Evolutionary conservation across 2,888 invertebrate species (phyloP), one percentile per base, ranked within the genome.

Genomic region (Notodonta ziczac): DNA sequence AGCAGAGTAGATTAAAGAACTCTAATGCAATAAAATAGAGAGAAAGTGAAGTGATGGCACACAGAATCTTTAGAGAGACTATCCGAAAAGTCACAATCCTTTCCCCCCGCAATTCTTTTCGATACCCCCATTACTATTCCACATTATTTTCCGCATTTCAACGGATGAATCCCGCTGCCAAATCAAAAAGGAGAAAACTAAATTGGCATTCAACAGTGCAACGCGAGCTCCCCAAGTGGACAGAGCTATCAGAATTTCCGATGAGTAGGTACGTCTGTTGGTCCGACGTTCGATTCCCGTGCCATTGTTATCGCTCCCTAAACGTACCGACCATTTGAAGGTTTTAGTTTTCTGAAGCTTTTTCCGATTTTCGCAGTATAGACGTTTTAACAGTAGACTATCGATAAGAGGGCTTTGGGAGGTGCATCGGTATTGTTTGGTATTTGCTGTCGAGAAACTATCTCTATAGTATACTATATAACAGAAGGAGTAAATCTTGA

Each of bases 161-260:
- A 66, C 60, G 59, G 62, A 24, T 56, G 62, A 70, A 74, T 69
- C 66, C 63, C 65, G 32, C 62, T 58, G 61, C 56, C 50, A 16
- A 57, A 68, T 62, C 61, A 67, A 72, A 72, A 72, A 66, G 59
- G 48, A 59, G 51, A 24, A 55, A 65, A 66, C 66, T 65, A 66
- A 73, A 73, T 75, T 75, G 73, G 69, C 69, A 75, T 75, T 73
- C 70, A 65, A 73, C 76, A 39, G 14, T 70, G 74, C 74, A 74
- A 66, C 62, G 75, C 57, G 65, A 63, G 65, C 67, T 66, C 67
- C 74, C 73, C 70, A 70, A 74, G 70, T 73, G 70, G 68, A 69
- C 69, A 65, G 61, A 68, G 63, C 76, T 69, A 77, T 77, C 76
- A 69, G 78, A 77, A 77, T 71, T 77, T 69, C 77, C 70, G 66